Evolutionary conservation across 2,797 vertebrate species (phyloP), one percentile per base, ranked within the genome.

Genomic region (Acipenser oxyrinchus): DNA sequence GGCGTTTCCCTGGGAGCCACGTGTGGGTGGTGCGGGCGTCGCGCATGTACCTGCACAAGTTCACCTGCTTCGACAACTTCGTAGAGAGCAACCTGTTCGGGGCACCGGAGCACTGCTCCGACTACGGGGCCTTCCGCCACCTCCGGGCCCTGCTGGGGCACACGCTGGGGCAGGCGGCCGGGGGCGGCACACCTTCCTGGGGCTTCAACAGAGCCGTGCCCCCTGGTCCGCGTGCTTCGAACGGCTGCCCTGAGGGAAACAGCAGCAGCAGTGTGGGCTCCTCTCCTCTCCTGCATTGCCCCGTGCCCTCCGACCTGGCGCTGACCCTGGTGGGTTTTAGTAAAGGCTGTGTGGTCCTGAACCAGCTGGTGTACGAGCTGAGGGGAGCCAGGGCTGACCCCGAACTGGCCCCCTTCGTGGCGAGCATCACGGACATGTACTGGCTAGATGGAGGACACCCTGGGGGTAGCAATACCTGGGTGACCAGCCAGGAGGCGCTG

Each of bases 361-460:
- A 99, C 84, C 97, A 99, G 80, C 86, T 99, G 72, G 87, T 94
- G 66, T 89, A 96, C 73, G 97, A 98, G 86, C 80, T 97, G 69
- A 86, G 86, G 8, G 89, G 90, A 66, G 94, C 94, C 15, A 87
- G 82, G 71, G 84, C 87, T 4, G 91, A 96, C 81, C 91, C 86
- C 7, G 86, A 83, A 68, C 78, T 88, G 64, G 75, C 84, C 1
- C 64, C 76, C 77, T 97, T 99, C 68, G 71, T 94, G 23, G 78
- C 81, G 63, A 84, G 78, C 70, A 81, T 98, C 74, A 88, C 86
- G 11, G 90, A 93, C 51, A 90, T 99, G 79, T 99, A 92, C 85
- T 99, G 96, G 96, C 78, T 98, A 78, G 97, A 99, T 69, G 97
- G 97, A 0, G 97, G 97, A 1, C 97, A 99, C 79, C 94, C 97